Base-by-base conservation (phyloP, 2,113 vertebrate genomes). In the Tyrannus savana region DNA sequence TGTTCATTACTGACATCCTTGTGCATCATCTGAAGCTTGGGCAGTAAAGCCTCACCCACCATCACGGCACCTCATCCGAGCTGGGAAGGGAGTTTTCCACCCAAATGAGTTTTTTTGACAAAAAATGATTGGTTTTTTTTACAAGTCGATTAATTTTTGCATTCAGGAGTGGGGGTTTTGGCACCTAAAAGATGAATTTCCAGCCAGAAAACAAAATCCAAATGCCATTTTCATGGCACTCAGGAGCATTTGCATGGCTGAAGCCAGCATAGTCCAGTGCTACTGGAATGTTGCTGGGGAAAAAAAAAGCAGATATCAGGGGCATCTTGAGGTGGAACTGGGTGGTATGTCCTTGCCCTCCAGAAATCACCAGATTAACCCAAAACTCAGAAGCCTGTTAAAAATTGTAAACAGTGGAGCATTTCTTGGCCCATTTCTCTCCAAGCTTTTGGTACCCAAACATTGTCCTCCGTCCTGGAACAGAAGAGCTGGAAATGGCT, bases 1-100 rank as follows among this genome's bases (percentile, higher is more conserved):
- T 12, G 41, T 81, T 77, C 0, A 0, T 56, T 56, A 52, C 31
- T 11, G 2, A 19, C 4, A 3, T 84, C 50, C 53, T 30, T 2
- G 14, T 42, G 28, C 74, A 67, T 63, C 58, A 59, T 39, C 39
- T 13, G 1, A 71, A 55, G 33, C 35, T 39, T 7, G 1, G 39
- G 56, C 73, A 49, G n/a, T 72, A 31, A 74, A 63, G 71, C 27
- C 42, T 72, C 60, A 23, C 11, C 8, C 75, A 25, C 33, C 4
- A 3, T 18, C 33, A 33, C 4, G 1, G 23, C 10, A 35, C 21
- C 53, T 60, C 33, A 30, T 10, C 22, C 0, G 2, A 33, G 6
- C 35, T 52, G 41, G 30, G n/a, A 30, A 22, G 41, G 22, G 55
- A 67, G 15, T 37, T 79, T 52, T 72, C 44, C 18, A 31, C 14